Evolutionary conservation across 2,113 vertebrate genomes (phyloP).

Genomic region (Boulengeromyrus knoepffleri): DNA sequence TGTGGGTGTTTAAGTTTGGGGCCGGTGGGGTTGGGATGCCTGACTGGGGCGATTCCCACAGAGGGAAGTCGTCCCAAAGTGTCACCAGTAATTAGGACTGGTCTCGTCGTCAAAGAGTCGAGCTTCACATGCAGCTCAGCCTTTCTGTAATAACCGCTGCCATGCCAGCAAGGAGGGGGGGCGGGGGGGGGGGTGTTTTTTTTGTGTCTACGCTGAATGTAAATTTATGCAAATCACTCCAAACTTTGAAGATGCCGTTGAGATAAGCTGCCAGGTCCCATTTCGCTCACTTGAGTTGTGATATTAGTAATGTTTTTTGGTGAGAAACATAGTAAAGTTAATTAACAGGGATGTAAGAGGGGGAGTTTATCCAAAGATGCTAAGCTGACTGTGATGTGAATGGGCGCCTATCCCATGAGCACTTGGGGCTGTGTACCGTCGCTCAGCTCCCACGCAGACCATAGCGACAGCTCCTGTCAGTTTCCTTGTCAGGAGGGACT

Average conservation of each 20-base stretch:
- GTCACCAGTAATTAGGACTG: background rate
- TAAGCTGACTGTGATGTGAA: background rate
- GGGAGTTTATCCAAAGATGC: background rate
- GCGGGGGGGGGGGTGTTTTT: background rate
- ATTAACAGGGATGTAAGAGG: background rate
- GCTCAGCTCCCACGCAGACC: background rate
- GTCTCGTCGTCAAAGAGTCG: background rate
- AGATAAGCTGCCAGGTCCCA: background rate
- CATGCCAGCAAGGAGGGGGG: background rate
- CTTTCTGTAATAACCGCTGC: background rate
- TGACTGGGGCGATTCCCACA: background rate
- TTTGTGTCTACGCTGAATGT: background rate
- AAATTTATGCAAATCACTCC: background rate
- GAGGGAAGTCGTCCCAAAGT: background rate
- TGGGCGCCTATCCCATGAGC: background rate
- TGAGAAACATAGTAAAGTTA: background rate
- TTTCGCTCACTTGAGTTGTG: background rate
- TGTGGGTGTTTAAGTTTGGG: background rate
- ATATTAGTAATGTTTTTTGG: background rate
- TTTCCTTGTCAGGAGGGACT: background rate
- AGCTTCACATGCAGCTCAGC: background rate
- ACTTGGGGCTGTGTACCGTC: background rate
- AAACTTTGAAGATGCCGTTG: background rate
- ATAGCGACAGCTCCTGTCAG: background rate
- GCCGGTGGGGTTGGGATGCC: background rate